These are phyloP conservation scores for Polydrusus tereticollis DNA, from an alignment of 2,888 invertebrate species.

Conservation along the genomic window DNA sequence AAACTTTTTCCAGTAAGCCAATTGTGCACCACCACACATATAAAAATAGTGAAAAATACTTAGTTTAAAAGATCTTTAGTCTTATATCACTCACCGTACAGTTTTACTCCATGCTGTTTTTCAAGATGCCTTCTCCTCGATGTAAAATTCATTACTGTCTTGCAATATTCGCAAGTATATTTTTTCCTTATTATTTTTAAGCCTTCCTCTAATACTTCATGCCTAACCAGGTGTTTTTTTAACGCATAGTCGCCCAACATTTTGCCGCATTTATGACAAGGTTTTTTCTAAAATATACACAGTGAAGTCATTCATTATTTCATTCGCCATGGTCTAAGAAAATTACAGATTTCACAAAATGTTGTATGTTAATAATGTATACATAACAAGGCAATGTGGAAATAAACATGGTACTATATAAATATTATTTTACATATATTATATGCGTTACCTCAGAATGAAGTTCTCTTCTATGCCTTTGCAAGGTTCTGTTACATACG, in stretches of 20 bases:
- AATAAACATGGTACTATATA: neutral
- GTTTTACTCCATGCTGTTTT: slow-evolving; percentile 18
- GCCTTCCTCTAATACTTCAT: slow-evolving; percentile 6
- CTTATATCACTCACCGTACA: neutral
- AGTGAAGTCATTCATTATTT: no score
- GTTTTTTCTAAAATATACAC: slow-evolving; percentile 5
- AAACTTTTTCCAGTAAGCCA: no score
- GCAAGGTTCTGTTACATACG: slow-evolving; percentile 17
- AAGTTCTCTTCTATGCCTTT: slow-evolving; percentile 13
- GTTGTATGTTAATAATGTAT: neutral
- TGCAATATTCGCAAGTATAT: slow-evolving; percentile 23
- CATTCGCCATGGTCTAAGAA: no score
- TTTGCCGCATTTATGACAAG: slow-evolving; percentile 22
- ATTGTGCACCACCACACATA: no score
- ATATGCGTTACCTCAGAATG: slow-evolving; percentile 5
- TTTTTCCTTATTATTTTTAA: slow-evolving; percentile 12
- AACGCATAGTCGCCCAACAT: slow-evolving; percentile 7
- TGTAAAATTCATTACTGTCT: slow-evolving; percentile 5
- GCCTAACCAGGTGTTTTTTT: slow-evolving; percentile 20
- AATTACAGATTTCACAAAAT: no score
- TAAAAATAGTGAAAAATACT: no score
- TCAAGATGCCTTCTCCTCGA: slow-evolving; percentile 16
- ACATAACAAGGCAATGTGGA: no score
- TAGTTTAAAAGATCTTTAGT: neutral
- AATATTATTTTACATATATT: no score